phyloP scores from a whole-genome alignment of 2,113 vertebrate genomes.

The Syngnathus floridae region DNA sequence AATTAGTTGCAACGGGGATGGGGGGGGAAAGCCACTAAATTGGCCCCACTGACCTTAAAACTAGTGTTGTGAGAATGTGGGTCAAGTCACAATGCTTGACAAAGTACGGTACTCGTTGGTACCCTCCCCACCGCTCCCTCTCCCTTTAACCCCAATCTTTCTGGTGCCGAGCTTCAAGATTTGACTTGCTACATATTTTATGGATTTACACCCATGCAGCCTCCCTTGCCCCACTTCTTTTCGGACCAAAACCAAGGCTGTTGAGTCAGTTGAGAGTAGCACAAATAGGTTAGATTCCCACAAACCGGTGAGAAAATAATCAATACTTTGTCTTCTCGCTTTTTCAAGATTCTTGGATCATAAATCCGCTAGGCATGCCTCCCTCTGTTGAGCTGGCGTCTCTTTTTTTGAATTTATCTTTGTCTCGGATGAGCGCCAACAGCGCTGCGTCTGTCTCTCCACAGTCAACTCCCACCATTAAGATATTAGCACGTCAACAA shows the following conservation, averaged over 20 bases:
- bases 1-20: too few relatives aligned
- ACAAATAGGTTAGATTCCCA: slow-evolving; percentile 4
- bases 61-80: slow-evolving; percentile 35
- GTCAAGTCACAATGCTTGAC: slow-evolving; percentile 30
- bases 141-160: slow-evolving; percentile 39
- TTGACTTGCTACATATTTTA: slow-evolving; percentile 57
- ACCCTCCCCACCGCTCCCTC: slow-evolving; percentile 3
- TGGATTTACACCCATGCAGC: slow-evolving; percentile 30
- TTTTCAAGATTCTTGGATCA: slow-evolving; percentile 9
- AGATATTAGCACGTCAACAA: slow-evolving; percentile 27
- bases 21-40: too few relatives aligned
- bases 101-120: slow-evolving; percentile 24
- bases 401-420: slow-evolving; percentile 15
- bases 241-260: slow-evolving; percentile 17
- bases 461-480: slow-evolving; percentile 22
- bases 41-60: too few relatives aligned
- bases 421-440: slow-evolving; percentile 30
- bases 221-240: slow-evolving; percentile 39
- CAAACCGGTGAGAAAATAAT: neutral
- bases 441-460: slow-evolving; percentile 6
- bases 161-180: slow-evolving; percentile 31
- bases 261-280: slow-evolving; percentile 21
- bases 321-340: neutral
- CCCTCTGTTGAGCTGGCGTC: slow-evolving; percentile 19
- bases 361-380: slow-evolving; percentile 17